phyloP scores from a whole-genome alignment of 2,113 vertebrate species.

The Odontophorus gujanensis region DNA sequence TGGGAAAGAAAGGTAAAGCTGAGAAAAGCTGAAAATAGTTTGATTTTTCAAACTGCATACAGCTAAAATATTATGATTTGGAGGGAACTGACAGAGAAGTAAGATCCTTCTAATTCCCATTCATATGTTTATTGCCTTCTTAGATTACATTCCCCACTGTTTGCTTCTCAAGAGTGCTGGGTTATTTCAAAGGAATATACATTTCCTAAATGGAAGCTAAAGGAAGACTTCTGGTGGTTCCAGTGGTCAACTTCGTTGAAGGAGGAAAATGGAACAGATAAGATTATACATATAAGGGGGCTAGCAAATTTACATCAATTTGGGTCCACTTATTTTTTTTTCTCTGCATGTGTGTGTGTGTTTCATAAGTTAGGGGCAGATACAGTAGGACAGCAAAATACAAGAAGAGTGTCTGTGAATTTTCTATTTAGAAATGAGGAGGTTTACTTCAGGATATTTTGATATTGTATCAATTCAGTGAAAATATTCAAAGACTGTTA shows the following conservation, averaged over 20 bases:
- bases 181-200: neutral
- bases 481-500: neutral
- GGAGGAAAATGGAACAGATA: neutral
- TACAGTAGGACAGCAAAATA: neutral
- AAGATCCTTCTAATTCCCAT: neutral
- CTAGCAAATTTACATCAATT: neutral
- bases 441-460: neutral
- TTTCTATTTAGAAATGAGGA: neutral
- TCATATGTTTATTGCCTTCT: neutral
- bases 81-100: neutral
- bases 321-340: neutral
- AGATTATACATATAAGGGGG: neutral
- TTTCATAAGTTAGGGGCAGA: neutral
- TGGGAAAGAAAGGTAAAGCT: neutral
- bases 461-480: neutral
- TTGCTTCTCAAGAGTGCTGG: fast-evolving
- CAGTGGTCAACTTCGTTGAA: neutral
- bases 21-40: neutral
- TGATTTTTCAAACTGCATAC: neutral
- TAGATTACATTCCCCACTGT: neutral
- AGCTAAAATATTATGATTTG: neutral
- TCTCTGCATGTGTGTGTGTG: neutral
- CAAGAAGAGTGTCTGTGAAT: neutral
- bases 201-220: neutral
- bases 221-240: neutral